Conservation (phyloP, 2,797 vertebrate genomes). For the Rallus crepitans region DNA sequence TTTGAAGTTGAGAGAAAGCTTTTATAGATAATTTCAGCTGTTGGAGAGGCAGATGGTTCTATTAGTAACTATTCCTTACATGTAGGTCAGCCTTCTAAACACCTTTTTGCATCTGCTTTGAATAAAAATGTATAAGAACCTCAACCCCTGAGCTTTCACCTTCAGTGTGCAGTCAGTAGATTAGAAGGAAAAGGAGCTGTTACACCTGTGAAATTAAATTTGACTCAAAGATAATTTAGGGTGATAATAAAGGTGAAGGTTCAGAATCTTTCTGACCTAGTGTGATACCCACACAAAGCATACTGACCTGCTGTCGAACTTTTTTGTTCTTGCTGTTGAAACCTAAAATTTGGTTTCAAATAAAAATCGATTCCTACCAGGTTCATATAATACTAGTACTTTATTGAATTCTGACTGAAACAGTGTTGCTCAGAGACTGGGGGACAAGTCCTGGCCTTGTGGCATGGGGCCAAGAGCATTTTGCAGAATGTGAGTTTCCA, state of each 20-base stretch:
- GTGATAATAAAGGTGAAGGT: slow-evolving; percentile 4
- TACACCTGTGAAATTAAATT: not conserved
- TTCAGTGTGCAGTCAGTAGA: not conserved
- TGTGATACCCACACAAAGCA: not conserved
- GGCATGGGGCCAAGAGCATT: not conserved
- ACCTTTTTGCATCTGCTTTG: slow-evolving; percentile 13
- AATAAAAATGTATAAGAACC: not conserved
- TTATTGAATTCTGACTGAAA: slow-evolving; percentile 8
- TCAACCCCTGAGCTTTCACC: not conserved
- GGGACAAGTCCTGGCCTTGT: not conserved
- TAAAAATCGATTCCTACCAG: not conserved
- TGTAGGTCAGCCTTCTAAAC: slow-evolving; percentile 29
- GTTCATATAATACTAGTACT: not conserved
- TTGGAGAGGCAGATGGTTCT: slow-evolving; percentile 25
- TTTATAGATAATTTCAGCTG: slow-evolving; percentile 23
- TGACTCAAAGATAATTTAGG: slow-evolving; percentile 5
- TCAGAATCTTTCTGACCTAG: not conserved
- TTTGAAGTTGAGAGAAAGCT: slow-evolving; percentile 5
- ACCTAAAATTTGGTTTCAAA: slow-evolving; percentile 27
- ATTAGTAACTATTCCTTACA: slow-evolving; percentile 19
- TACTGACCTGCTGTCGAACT: not conserved
- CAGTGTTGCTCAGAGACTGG: not conserved
- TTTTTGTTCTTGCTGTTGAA: slow-evolving; percentile 12
- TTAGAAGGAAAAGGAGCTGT: not conserved
- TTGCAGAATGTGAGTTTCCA: not conserved